phyloP scores from a whole-genome alignment of 2,888 invertebrate genomes.

The Sphaerophoria rueppellii region DNA sequence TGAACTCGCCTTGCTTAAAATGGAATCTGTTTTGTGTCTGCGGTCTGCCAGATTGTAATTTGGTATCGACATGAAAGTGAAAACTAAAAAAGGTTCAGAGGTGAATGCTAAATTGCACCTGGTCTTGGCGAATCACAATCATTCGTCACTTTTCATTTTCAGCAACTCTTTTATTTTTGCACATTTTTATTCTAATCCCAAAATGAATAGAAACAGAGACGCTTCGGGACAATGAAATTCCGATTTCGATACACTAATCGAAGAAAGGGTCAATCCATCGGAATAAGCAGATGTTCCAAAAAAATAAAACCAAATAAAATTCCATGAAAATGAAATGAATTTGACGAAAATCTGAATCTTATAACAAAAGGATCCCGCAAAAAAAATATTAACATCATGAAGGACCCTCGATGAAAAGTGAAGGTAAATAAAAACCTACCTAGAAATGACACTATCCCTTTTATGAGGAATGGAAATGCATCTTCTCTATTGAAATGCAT shows the following conservation, averaged over 20 bases:
- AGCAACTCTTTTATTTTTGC: constrained; percentile 26
- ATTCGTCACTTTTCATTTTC: constrained; percentile 56
- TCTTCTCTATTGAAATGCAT: constrained; percentile 61
- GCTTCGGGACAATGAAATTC: constrained; percentile 21
- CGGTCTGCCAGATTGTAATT: not conserved
- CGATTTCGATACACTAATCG: constrained; percentile 50
- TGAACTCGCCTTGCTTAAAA: not conserved
- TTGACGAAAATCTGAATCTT: constrained; percentile 59
- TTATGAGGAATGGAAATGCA: constrained; percentile 19
- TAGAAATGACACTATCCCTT: constrained; percentile 40
- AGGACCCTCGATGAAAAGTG: constrained; percentile 49
- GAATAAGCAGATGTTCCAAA: constrained; percentile 62
- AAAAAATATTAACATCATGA: constrained; percentile 48
- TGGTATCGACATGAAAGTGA: not conserved
- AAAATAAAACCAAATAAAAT: constrained; percentile 34
- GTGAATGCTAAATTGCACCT: constrained; percentile 13
- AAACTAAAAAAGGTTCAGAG: not conserved
- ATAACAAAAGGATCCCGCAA: constrained; percentile 53
- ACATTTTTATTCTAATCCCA: constrained; percentile 2
- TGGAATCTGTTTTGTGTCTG: not conserved
- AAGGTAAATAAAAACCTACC: constrained; percentile 18
- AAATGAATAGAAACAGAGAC: not conserved
- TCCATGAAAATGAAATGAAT: constrained; percentile 20
- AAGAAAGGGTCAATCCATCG: constrained; percentile 56
- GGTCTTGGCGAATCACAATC: constrained; percentile 11